These are phyloP conservation scores for Heliocidaris erythrogramma DNA, from an alignment of 35 echinoderm and acorn worm genomes.

Conservation along the genomic window DNA sequence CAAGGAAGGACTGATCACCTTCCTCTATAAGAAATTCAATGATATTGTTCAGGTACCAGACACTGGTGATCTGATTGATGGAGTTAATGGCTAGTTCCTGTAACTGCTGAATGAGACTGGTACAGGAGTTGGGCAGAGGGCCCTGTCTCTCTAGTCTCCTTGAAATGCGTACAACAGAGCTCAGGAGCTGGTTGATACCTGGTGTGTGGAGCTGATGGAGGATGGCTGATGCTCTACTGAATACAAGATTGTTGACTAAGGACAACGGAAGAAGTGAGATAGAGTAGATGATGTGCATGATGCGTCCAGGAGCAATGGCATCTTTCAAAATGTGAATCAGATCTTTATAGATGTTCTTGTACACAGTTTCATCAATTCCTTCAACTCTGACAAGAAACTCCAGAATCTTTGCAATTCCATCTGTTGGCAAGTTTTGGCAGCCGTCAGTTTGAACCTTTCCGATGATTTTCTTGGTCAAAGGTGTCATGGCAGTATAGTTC, in stretches of 20 bases:
- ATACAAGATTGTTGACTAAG: constrained; percentile 43
- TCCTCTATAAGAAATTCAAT: constrained; percentile 63
- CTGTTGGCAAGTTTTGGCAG: background rate
- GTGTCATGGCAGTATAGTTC: constrained; percentile 59
- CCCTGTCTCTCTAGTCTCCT: constrained; percentile 25
- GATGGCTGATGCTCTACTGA: constrained; percentile 42
- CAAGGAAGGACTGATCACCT: constrained; percentile 56
- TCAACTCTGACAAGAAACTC: constrained; percentile 53
- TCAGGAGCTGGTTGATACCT: constrained; percentile 66
- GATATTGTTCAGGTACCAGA: constrained; percentile 69
- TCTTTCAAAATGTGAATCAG: constrained; percentile 20
- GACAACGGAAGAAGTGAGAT: constrained; percentile 60
- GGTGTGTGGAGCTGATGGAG: constrained; percentile 72
- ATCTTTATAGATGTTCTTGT: constrained; percentile 18
- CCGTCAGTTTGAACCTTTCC: background rate
- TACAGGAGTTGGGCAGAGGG: background rate
- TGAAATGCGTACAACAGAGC: constrained; percentile 59
- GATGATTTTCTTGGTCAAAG: constrained; percentile 40
- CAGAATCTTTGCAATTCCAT: constrained; percentile 47
- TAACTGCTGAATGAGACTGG: background rate
- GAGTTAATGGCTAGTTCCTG: constrained; percentile 31
- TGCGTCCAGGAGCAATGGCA: constrained; percentile 41
- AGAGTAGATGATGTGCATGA: constrained; percentile 54
- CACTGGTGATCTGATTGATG: constrained; percentile 66
- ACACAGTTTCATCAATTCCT: constrained; percentile 29